phyloP scores from a whole-genome alignment of 2,888 invertebrate species.

The Melikaiella ostensackeni region DNA sequence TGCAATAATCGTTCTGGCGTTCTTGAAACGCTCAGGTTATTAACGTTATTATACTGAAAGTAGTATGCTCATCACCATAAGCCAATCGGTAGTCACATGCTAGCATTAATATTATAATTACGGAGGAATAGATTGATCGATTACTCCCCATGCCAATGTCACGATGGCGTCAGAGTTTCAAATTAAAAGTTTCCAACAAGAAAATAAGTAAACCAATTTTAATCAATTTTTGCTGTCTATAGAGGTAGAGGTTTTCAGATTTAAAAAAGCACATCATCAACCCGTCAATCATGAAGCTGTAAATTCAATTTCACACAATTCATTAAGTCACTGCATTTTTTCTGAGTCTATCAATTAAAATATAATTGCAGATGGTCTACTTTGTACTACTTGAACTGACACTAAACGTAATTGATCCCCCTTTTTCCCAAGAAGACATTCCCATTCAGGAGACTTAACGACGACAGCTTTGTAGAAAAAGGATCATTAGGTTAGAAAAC shows the following conservation, averaged over 20 bases:
- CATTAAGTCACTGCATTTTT: not conserved
- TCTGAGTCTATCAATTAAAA: not conserved
- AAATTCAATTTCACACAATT: not conserved
- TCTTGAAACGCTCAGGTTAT: conserved; percentile 25
- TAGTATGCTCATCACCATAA: not conserved
- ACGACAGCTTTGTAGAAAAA: conserved; percentile 10
- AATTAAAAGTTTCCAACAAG: not conserved
- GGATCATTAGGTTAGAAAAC: conserved; percentile 24
- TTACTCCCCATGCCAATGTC: conserved; percentile 48
- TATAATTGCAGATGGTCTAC: not conserved
- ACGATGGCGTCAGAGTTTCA: conserved; percentile 42
- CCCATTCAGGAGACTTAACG: conserved; percentile 1
- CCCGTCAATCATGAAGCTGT: not conserved
- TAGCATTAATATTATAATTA: conserved; percentile 28
- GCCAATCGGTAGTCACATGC: conserved; percentile 4
- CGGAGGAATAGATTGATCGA: not conserved
- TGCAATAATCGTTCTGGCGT: conserved; percentile 1
- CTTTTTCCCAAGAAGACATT: conserved; percentile 4
- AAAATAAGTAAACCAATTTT: not conserved
- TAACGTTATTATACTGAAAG: conserved; percentile 16
- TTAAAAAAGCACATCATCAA: no score
- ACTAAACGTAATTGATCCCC: not conserved
- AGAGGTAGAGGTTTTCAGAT: no score
- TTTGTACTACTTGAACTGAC: conserved; percentile 2
- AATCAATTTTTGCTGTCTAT: not conserved